Percentiles rank a stretch among this genome's conserved stretches.
phyloP scores from a whole-genome alignment of 2,113 vertebrate genomes.

The Ptilorrhoa leucosticta region DNA sequence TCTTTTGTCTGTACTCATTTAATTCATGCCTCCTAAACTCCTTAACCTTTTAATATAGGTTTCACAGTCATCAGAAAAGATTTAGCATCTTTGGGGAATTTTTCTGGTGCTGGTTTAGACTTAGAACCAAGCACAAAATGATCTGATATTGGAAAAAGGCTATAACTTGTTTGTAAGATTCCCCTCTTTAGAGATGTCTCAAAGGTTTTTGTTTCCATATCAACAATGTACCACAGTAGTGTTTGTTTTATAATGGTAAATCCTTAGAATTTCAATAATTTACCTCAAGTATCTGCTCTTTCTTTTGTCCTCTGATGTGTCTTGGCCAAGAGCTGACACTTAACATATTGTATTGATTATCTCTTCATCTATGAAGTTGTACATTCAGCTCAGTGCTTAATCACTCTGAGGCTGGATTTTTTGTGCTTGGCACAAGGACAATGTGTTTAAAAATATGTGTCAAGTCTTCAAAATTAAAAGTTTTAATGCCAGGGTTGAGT shows the following conservation, averaged over 20 bases:
- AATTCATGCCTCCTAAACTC: neutral
- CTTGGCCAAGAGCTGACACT: neutral
- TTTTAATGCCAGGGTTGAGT: neutral
- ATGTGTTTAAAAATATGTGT: neutral
- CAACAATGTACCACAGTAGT: neutral
- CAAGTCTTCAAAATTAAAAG: neutral
- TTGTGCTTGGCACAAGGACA: neutral
- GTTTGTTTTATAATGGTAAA: neutral
- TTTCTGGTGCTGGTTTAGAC: neutral
- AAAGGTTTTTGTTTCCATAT: slow-evolving; percentile 4
- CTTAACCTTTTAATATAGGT: neutral
- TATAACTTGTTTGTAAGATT: neutral
- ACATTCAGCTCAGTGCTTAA: neutral
- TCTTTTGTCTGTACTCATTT: neutral
- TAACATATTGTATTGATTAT: neutral
- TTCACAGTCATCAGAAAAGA: neutral
- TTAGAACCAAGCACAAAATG: neutral
- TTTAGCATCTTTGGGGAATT: neutral
- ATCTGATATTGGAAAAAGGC: neutral
- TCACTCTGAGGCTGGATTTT: neutral
- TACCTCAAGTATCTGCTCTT: neutral
- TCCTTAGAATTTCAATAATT: neutral
- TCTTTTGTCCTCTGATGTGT: neutral
- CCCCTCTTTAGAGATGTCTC: neutral
- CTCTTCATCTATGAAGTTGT: neutral